Conservation (phyloP, 2,797 vertebrate species). For the Spheniscus humboldti region DNA sequence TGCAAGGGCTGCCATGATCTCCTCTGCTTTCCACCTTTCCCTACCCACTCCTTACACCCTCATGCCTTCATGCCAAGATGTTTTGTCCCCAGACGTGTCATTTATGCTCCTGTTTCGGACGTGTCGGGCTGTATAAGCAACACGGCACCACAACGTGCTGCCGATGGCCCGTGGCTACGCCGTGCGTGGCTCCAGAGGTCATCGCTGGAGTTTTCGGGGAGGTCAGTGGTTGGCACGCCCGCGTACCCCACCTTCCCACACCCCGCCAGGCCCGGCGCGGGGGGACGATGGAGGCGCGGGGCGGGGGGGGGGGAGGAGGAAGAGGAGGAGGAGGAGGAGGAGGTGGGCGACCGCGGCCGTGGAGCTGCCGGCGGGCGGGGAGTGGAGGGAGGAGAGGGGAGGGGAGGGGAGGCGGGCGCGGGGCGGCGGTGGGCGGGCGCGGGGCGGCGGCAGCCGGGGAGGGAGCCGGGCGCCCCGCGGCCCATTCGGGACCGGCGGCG, state of each 20-base stretch:
- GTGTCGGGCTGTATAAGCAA: background rate
- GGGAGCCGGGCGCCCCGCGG: background rate
- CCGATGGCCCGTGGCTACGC: background rate
- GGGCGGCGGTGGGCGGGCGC: background rate
- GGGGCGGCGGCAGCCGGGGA: background rate
- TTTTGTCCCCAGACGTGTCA: background rate
- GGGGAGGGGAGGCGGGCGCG: background rate
- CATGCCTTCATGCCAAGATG: background rate
- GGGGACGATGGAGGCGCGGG: background rate
- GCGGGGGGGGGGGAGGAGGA: background rate
- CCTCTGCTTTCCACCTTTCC: background rate
- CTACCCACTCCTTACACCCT: background rate
- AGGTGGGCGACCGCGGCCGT: background rate
- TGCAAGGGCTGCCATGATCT: background rate
- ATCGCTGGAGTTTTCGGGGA: background rate
- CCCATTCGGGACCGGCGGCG: conserved; percentile 8
- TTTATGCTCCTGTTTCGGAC: background rate
- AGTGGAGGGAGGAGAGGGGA: background rate
- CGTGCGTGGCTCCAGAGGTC: background rate
- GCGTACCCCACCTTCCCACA: background rate
- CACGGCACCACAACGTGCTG: background rate
- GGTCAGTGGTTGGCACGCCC: background rate
- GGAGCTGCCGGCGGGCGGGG: background rate
- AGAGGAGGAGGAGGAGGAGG: background rate
- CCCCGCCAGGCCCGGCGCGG: too few relatives aligned